Evolutionary conservation across 2,797 vertebrate genomes (phyloP).

Genomic region (Anguilla obscura): DNA sequence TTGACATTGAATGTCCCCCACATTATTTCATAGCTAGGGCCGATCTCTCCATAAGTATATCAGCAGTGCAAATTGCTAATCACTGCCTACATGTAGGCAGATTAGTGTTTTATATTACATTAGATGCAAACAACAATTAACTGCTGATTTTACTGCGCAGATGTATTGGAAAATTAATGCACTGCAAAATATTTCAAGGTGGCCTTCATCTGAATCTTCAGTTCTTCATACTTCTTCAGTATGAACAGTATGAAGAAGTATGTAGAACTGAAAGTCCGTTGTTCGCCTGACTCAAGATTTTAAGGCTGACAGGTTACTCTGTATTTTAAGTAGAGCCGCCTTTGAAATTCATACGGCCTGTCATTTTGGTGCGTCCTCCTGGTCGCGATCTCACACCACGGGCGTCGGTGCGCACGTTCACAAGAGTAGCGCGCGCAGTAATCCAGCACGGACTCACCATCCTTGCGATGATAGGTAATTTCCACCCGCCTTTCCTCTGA

Average conservation of each 20-base stretch:
- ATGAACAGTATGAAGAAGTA: too few relatives aligned
- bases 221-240: too few relatives aligned
- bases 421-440: neutral
- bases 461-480: slow-evolving; percentile 95
- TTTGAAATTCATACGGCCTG: too few relatives aligned
- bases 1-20: neutral
- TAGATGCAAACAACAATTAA: neutral
- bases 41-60: neutral
- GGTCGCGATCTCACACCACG: neutral
- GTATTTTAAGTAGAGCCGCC: too few relatives aligned
- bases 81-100: neutral
- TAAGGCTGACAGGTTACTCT: too few relatives aligned
- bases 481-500: slow-evolving; percentile 96
- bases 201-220: too few relatives aligned
- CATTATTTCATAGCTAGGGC: neutral
- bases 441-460: slow-evolving; percentile 80
- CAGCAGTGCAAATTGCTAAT: neutral
- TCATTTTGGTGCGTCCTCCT: neutral
- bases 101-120: neutral
- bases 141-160: neutral
- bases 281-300: too few relatives aligned
- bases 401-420: neutral
- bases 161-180: neutral
- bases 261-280: too few relatives aligned
- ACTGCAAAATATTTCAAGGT: too few relatives aligned